A percentile compares a stretch with the other conserved stretches of the same genome.
These are phyloP conservation scores for Lichenostomus cassidix DNA, from an alignment of 2,113 vertebrate genomes.

Conservation along the genomic window DNA sequence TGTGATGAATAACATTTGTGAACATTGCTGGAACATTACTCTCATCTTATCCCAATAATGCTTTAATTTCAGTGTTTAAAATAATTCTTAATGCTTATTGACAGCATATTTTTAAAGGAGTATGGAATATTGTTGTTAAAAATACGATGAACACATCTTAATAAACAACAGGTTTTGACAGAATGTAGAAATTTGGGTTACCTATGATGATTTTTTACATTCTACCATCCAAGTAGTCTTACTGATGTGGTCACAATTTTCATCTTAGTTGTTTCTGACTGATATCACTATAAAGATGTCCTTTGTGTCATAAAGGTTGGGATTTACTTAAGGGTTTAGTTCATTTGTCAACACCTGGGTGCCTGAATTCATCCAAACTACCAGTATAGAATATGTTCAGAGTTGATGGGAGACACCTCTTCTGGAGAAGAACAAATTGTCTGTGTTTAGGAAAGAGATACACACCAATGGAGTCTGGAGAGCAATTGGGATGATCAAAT, in stretches of 20 bases:
- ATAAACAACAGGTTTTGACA: not conserved
- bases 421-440: not conserved
- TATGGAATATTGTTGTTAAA: not conserved
- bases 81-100: not conserved
- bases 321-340: not conserved
- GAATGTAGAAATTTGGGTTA: not conserved
- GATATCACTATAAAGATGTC: not conserved
- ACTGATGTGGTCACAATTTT: not conserved
- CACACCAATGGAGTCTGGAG: not conserved
- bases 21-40: not conserved
- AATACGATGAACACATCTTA: not conserved
- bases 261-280: not conserved
- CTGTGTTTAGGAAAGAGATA: not conserved
- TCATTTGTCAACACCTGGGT: not conserved
- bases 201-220: not conserved
- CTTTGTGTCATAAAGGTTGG: not conserved
- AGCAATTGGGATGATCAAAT: not conserved
- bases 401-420: not conserved
- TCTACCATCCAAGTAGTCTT: not conserved
- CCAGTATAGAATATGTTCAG: not conserved
- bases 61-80: not conserved
- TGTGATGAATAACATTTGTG: not conserved
- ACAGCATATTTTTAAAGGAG: not conserved
- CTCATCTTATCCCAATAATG: not conserved
- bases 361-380: not conserved